These are phyloP conservation scores for Oophaga sylvatica DNA, from an alignment of 2,797 vertebrate genomes.

Conservation along the genomic window DNA sequence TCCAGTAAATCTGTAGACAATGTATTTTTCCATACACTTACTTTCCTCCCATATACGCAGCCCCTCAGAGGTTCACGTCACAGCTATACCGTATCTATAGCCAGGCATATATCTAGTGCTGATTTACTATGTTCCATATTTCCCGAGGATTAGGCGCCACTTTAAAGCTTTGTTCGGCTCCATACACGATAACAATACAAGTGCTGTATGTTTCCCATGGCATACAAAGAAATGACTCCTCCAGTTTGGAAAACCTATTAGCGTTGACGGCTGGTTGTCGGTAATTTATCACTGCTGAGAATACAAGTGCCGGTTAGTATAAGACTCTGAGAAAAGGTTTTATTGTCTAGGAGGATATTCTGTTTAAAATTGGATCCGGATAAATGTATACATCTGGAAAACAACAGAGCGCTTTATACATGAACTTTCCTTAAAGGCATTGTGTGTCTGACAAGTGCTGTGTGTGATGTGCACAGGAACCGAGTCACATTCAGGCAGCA, in stretches of 20 bases:
- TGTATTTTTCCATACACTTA: background rate
- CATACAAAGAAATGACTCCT: constrained; percentile 27
- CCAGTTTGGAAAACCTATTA: constrained; percentile 48
- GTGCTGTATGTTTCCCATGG: constrained; percentile 34
- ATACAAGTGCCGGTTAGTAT: constrained; percentile 24
- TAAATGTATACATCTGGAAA: constrained; percentile 46
- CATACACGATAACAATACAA: constrained; percentile 39
- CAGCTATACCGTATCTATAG: background rate
- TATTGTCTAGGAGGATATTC: constrained; percentile 41
- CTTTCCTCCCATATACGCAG: background rate
- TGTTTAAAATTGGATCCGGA: constrained; percentile 33
- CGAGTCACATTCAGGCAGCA: constrained; percentile 22
- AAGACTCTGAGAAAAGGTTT: constrained; percentile 39
- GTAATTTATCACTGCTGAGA: constrained; percentile 45
- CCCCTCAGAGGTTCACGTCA: background rate
- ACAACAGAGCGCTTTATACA: background rate
- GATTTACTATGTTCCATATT: constrained; percentile 37
- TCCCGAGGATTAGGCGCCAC: constrained; percentile 32
- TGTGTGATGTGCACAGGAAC: constrained; percentile 1
- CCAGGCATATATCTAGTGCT: constrained; percentile 12
- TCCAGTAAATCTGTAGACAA: background rate
- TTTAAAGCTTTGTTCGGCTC: constrained; percentile 45
- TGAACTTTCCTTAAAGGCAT: constrained; percentile 20
- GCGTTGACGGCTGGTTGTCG: constrained; percentile 28
- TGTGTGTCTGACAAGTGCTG: constrained; percentile 32